Evolutionary conservation across 2,888 invertebrate genomes (phyloP), one percentile per base, ranked within the genome.

Genomic region (Gari tellinella): DNA sequence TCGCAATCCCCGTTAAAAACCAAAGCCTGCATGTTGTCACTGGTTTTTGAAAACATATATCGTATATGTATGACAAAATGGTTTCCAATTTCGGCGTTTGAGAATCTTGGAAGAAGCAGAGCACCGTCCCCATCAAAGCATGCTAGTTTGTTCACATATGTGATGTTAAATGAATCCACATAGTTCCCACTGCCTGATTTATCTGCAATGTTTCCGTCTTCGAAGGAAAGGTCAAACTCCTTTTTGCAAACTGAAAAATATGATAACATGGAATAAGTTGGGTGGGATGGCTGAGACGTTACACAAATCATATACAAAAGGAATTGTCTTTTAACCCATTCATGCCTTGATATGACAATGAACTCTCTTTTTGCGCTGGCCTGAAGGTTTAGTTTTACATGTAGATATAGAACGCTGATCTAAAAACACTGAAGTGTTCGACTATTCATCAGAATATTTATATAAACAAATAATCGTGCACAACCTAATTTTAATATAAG

Each of bases 1-100:
- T 66, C 79, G 43, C 79, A 79, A 31, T 79, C 79, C 0, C 79
- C 79, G 37, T 79, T 79, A 51, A 60, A 75, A 17, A 79, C 26
- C 15, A 79, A 38, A 10, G 74, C 74, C 43, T 72, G 72, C 1
- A 60, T 49, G 15, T 23, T 31, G 51, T 55, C 57, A 12, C 31
- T 66, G 0, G 26, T 46, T 19, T 0, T 38, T 25, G 26, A n/a
- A 26, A 49, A 53, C 25, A 40, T 75, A 41, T 72, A 79, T 58
- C 46, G 37, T 15, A 75, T 25, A 10, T 21, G 15, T 19, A 75
- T 57, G 10, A 66, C 66, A 15, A 79, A 26, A 26, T 52, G 60
- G 8, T 62, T 51, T 4, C 74, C 74, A 37, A 79, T 66, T 40
- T 72, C 62, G 7, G 61, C 68, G 49, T 79, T 79, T 12, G 75